These are phyloP conservation scores for Cheilosia scutellata DNA, from an alignment of 2,888 invertebrate genomes.

Conservation along the genomic window DNA sequence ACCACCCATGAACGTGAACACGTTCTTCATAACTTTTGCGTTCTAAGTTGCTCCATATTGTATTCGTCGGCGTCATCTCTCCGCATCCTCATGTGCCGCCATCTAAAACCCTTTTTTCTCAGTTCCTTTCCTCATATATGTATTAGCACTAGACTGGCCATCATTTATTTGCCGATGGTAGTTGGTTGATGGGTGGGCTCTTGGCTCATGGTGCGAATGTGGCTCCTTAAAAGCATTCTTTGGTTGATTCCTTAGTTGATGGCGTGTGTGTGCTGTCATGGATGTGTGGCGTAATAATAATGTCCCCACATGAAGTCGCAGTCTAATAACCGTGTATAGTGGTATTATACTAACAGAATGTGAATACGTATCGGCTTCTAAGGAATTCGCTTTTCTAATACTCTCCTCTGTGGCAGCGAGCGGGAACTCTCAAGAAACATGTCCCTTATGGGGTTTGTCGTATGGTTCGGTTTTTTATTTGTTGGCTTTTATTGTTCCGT, in stretches of 20 bases:
- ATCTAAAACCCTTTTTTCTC: conserved; percentile 31
- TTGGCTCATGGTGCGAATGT: conserved; percentile 39
- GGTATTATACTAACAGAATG: conserved; percentile 64
- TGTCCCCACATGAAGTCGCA: conserved; percentile 66
- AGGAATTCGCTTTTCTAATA: conserved; percentile 56
- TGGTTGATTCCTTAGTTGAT: conserved; percentile 45
- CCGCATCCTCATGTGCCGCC: conserved; percentile 35
- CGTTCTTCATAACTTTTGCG: conserved; percentile 61
- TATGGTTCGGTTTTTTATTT: conserved; percentile 15
- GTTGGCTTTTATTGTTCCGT: conserved; percentile 61
- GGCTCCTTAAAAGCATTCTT: conserved; percentile 71
- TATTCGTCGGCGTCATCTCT: conserved; percentile 19
- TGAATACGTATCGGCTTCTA: conserved; percentile 68
- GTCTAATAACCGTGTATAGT: conserved; percentile 68
- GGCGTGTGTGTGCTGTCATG: background rate
- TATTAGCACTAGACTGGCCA: conserved; percentile 16
- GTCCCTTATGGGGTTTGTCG: conserved; percentile 54
- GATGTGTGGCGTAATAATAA: conserved; percentile 54
- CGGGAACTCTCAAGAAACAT: conserved; percentile 36
- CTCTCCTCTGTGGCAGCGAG: background rate
- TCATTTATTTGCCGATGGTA: conserved; percentile 38
- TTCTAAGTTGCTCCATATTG: conserved; percentile 45
- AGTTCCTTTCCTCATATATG: background rate
- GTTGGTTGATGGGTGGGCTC: background rate
- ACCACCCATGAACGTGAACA: conserved; percentile 45